Percentiles rank a stretch among this genome's conserved stretches.
These are phyloP conservation scores for Gorsachius goisagi DNA, from an alignment of 2,113 vertebrate genomes.

Conservation along the genomic window DNA sequence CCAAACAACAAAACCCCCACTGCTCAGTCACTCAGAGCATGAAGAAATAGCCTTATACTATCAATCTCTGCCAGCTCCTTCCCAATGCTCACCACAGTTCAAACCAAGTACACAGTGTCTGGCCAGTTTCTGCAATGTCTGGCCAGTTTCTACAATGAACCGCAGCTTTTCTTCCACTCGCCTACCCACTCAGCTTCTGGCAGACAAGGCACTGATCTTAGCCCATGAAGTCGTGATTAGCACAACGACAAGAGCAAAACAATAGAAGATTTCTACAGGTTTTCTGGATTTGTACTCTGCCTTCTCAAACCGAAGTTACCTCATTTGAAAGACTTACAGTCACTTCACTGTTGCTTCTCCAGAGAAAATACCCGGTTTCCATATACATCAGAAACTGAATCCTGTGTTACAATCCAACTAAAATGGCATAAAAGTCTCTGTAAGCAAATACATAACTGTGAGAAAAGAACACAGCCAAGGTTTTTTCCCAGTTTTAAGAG, in stretches of 20 bases:
- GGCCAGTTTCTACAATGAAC: background rate
- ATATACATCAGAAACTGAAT: background rate
- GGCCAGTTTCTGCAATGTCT: background rate
- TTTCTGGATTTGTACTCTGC: background rate
- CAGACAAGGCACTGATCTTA: background rate
- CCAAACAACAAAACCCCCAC: background rate
- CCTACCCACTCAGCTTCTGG: background rate
- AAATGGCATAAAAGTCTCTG: background rate
- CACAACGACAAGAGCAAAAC: background rate
- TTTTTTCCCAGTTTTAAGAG: background rate
- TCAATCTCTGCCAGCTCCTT: background rate
- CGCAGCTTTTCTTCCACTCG: accelerated
- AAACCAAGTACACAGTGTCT: background rate
- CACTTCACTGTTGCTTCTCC: background rate
- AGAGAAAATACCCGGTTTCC: background rate
- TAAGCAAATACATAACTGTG: background rate
- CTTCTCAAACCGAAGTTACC: background rate
- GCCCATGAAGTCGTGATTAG: background rate
- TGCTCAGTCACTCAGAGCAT: background rate
- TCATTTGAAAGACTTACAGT: background rate
- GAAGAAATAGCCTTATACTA: background rate
- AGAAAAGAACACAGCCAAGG: background rate
- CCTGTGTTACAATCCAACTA: background rate
- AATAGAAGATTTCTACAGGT: background rate
- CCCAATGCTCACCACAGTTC: background rate